Conservation (phyloP, 2,113 vertebrate species). For the Ochotona princeps region DNA sequence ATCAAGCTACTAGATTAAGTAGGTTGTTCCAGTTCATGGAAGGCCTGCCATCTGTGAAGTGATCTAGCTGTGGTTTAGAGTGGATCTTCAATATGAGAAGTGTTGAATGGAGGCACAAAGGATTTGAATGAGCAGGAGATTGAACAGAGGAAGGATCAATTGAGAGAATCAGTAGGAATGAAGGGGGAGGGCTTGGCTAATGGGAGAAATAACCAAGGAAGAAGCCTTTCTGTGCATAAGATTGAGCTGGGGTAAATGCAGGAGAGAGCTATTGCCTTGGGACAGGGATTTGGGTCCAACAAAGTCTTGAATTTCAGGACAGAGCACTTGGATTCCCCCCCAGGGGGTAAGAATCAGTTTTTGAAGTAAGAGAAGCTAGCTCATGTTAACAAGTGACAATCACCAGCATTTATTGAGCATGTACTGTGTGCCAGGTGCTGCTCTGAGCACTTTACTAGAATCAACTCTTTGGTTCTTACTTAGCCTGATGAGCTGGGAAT, state of each 20-base stretch:
- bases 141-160: conserved; percentile 12
- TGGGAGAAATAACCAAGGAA: conserved; percentile 35
- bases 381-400: conserved; percentile 17
- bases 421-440: conserved; percentile 10
- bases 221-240: conserved; percentile 23
- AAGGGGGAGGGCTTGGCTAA: conserved; percentile 6
- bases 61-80: background rate
- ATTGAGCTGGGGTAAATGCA: conserved; percentile 21
- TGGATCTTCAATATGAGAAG: conserved; percentile 9
- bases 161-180: background rate
- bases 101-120: conserved; percentile 9
- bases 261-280: background rate
- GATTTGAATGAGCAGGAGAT: conserved; percentile 15
- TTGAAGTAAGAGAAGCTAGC: conserved; percentile 6
- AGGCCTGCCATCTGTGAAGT: background rate
- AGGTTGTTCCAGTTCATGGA: background rate
- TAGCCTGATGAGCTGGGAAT: background rate
- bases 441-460: conserved; percentile 42
- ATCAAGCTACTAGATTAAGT: conserved; percentile 25
- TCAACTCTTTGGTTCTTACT: conserved; percentile 27
- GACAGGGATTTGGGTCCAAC: conserved; percentile 17
- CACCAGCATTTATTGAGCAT: conserved; percentile 33
- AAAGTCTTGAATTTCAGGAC: conserved; percentile 35
- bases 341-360: background rate
- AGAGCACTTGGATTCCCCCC: background rate